phyloP scores from a whole-genome alignment of 1,140 invertebrate species.

The Leptopilina clavipes region DNA sequence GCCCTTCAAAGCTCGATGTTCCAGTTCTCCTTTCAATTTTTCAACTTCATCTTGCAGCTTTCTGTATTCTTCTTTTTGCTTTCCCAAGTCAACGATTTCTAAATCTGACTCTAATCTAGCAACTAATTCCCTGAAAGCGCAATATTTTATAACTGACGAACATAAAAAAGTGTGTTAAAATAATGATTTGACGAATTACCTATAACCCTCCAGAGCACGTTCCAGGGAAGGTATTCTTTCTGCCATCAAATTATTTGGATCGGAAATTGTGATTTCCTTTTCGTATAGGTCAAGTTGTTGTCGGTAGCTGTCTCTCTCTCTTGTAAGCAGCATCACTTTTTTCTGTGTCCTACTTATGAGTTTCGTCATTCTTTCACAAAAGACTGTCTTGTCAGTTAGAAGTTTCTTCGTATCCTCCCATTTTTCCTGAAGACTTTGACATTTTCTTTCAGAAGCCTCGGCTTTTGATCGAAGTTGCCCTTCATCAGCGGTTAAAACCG shows the following conservation, averaged over 20 bases:
- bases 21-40: conserved; percentile 79
- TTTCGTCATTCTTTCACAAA: conserved; percentile 69
- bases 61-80: conserved; percentile 59
- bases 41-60: conserved; percentile 78
- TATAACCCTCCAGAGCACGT: conserved; percentile 66
- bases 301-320: conserved; percentile 85
- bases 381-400: conserved; percentile 59
- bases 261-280: conserved; percentile 80
- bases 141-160: too few relatives aligned
- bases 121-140: conserved; percentile 81
- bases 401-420: conserved; percentile 67
- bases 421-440: conserved; percentile 56
- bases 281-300: conserved; percentile 88
- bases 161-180: too few relatives aligned
- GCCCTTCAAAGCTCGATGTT: conserved; percentile 78
- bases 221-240: conserved; percentile 68
- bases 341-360: conserved; percentile 74
- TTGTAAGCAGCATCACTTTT: conserved; percentile 80
- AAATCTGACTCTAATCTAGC: conserved; percentile 81
- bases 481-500: conserved; percentile 65
- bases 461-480: conserved; percentile 65
- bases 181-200: too few relatives aligned
- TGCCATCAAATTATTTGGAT: conserved; percentile 52
- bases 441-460: conserved; percentile 64
- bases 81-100: conserved; percentile 61